These are phyloP conservation scores for Hesperophylax magnus DNA, from an alignment of 1,140 invertebrate species.

Conservation along the genomic window DNA sequence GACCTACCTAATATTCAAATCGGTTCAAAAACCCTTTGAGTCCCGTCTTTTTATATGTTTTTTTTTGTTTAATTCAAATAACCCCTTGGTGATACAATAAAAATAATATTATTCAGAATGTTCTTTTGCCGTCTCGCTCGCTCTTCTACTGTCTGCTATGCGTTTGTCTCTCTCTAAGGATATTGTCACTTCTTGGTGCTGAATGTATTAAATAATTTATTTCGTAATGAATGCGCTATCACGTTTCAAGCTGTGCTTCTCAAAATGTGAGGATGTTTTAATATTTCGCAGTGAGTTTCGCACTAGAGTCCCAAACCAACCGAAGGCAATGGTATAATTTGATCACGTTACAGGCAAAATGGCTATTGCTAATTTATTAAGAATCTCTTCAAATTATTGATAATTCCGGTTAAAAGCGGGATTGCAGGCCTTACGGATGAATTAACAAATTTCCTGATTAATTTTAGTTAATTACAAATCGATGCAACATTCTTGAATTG, in stretches of 20 bases:
- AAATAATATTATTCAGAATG: not conserved
- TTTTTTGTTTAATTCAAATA: not conserved
- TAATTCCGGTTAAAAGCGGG: no score
- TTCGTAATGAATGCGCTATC: not conserved
- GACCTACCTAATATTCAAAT: not conserved
- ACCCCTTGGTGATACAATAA: not conserved
- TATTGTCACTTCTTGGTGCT: not conserved
- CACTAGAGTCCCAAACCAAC: no score
- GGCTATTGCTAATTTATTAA: no score
- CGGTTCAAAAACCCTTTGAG: not conserved
- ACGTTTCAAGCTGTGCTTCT: not conserved
- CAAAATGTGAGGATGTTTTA: not conserved
- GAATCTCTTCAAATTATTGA: no score
- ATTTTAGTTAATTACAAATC: no score
- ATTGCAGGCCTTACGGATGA: no score
- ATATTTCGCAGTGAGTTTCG: no score
- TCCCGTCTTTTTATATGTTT: constrained; percentile 1
- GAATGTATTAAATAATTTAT: not conserved
- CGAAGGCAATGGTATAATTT: no score
- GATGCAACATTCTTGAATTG: no score
- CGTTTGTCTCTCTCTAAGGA: not conserved
- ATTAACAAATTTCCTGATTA: no score
- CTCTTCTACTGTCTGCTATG: not conserved
- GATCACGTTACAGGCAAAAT: no score
- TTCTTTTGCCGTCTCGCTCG: not conserved